These are phyloP conservation scores for Meiosimyza decipiens DNA, from an alignment of 2,888 invertebrate species.

Conservation along the genomic window DNA sequence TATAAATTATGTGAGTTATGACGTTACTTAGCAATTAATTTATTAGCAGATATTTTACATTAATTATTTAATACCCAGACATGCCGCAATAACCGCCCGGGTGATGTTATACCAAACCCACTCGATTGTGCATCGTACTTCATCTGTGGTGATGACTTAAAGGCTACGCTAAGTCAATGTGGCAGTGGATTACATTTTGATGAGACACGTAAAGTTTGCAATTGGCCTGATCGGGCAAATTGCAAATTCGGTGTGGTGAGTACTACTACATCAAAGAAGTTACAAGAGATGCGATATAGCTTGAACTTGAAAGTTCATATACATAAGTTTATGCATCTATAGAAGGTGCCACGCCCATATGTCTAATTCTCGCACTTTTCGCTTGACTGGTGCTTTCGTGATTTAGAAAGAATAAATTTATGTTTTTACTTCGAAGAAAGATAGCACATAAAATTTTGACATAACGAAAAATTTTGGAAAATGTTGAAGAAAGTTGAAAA, in stretches of 20 bases:
- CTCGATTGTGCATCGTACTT: slow-evolving; percentile 57
- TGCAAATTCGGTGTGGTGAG: slow-evolving; percentile 44
- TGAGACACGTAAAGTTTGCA: slow-evolving; percentile 50
- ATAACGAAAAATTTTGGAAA: too few species aligned
- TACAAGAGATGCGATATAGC: too few species aligned
- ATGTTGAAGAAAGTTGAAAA: too few species aligned
- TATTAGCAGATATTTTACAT: background rate
- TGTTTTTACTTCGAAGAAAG: too few species aligned
- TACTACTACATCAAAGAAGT: background rate
- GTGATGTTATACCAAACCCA: slow-evolving; percentile 54
- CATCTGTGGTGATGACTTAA: slow-evolving; percentile 45
- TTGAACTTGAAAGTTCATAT: too few species aligned
- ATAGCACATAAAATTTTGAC: too few species aligned
- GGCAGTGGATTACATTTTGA: slow-evolving; percentile 55
- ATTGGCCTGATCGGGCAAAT: slow-evolving; percentile 51
- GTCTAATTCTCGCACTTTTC: too few species aligned
- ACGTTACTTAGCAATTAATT: background rate
- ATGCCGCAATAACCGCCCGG: slow-evolving; percentile 46
- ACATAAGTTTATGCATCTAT: too few species aligned
- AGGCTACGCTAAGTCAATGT: slow-evolving; percentile 49
- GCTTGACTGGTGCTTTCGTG: too few species aligned
- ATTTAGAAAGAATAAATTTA: too few species aligned
- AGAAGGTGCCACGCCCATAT: too few species aligned
- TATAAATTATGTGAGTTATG: background rate
- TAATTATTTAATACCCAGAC: slow-evolving; percentile 45